Evolutionary conservation across 1,140 invertebrate species (phyloP), one percentile per base, ranked within the genome.

Genomic region (Listronotus oregonensis): DNA sequence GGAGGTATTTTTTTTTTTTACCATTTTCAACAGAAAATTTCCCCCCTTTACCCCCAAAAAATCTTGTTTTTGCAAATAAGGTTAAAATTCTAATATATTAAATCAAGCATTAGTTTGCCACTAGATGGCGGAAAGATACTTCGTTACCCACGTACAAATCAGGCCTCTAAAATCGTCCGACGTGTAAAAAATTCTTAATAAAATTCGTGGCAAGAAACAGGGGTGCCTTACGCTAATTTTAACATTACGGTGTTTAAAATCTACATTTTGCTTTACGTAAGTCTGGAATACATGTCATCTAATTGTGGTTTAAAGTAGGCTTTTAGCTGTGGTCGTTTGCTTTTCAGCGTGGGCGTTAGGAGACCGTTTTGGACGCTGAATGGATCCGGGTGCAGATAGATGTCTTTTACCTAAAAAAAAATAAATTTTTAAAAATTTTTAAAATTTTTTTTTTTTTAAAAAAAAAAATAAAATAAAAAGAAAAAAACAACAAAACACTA

Each of bases 351-450:
- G 39, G 97, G 97, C 39, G 97, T 99, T 27, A 99, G 82, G 14
- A 99, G 86, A 63, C 93, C 95, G 81, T 99, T 99, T 82, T 98
- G 95, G 55, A 98, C 89, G 40, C 95, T 95, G 82, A 99, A 99
- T 49, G 90, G 90, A 81, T 97, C 93, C 6, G 93, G 89, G 81
- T 95, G 92, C 21, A 99, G 81, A 80, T 96, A 93, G 68, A 98
- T 91, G 79, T 97, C 95, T 82, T 97, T 97, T 0, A 96, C 91
- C 96, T 97, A 78, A 84, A 74, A 72, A 10, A 55, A 31, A 68
- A n/a, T n/a, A n/a, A n/a, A n/a, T n/a, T n/a, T n/a, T n/a, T n/a
- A n/a, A n/a, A n/a, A n/a, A n/a, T n/a, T n/a, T n/a, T n/a, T n/a
- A n/a, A n/a, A n/a, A n/a, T n/a, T n/a, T n/a, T n/a, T n/a, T n/a